A percentile compares a stretch with the other conserved stretches of the same genome.
Evolutionary conservation across 2,113 vertebrate genomes (phyloP).

Genomic region (Aramus guarauna): DNA sequence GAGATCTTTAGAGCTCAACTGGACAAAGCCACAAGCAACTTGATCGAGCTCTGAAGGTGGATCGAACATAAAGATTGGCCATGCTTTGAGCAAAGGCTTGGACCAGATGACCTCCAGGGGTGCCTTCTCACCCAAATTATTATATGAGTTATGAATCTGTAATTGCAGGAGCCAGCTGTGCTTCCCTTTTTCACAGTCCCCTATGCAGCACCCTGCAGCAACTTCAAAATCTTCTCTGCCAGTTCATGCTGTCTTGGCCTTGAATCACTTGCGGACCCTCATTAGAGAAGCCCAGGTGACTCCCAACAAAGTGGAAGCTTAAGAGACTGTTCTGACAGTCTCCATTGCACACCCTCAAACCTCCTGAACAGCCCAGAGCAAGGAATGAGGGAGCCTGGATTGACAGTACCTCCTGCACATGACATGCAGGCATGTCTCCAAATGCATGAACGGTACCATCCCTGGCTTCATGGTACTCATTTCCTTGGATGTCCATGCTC

Average conservation of each 20-base stretch:
- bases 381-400: background rate
- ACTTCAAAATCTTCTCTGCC: background rate
- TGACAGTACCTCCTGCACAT: background rate
- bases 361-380: background rate
- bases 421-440: background rate
- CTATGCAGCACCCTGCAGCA: background rate
- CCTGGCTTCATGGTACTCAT: background rate
- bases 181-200: background rate
- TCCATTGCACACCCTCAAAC: background rate
- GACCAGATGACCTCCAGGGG: background rate
- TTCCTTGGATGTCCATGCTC: background rate
- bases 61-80: background rate
- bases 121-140: conserved; percentile 7
- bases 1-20: background rate
- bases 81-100: background rate
- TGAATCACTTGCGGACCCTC: background rate
- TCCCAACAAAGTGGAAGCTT: background rate
- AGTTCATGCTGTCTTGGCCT: background rate
- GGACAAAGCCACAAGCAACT: background rate
- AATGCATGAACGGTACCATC: fast-evolving
- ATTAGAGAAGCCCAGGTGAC: background rate
- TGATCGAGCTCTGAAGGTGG: background rate
- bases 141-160: background rate
- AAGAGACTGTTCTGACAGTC: background rate
- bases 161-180: background rate